Conservation (phyloP, 2,888 invertebrate genomes). For the Caenorhabditis parvicauda region DNA sequence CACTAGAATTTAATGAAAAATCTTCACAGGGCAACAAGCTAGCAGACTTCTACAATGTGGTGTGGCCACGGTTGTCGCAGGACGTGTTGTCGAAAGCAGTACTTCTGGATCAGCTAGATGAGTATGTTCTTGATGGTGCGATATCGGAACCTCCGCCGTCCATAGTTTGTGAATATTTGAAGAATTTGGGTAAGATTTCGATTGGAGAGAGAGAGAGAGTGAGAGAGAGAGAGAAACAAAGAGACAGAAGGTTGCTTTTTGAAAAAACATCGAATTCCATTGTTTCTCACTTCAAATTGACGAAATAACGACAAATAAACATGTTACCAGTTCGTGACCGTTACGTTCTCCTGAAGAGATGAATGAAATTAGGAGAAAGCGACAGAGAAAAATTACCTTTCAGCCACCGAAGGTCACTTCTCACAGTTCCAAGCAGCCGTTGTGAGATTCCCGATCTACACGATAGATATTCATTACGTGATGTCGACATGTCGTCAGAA, state of each 20-base stretch:
- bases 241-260: no score
- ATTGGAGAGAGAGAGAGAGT: no score
- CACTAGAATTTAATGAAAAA: no score
- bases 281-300: no score
- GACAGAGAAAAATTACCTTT: no score
- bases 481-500: constrained; percentile 70
- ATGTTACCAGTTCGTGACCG: no score
- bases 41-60: constrained; percentile 71
- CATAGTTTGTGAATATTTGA: constrained; percentile 75
- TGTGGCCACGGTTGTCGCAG: constrained; percentile 68
- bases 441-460: constrained; percentile 74
- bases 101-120: constrained; percentile 74
- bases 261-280: no score
- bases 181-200: constrained; percentile 67
- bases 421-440: constrained; percentile 74
- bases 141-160: constrained; percentile 66
- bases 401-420: constrained; percentile 70
- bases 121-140: constrained; percentile 60
- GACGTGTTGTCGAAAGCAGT: constrained; percentile 70
- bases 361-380: background rate
- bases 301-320: no score
- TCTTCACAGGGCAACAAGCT: no score
- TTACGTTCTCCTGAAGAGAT: no score
- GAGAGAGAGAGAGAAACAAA: no score
- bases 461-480: constrained; percentile 74